phyloP scores from a whole-genome alignment of 1,140 invertebrate genomes.

The Solen grandis region DNA sequence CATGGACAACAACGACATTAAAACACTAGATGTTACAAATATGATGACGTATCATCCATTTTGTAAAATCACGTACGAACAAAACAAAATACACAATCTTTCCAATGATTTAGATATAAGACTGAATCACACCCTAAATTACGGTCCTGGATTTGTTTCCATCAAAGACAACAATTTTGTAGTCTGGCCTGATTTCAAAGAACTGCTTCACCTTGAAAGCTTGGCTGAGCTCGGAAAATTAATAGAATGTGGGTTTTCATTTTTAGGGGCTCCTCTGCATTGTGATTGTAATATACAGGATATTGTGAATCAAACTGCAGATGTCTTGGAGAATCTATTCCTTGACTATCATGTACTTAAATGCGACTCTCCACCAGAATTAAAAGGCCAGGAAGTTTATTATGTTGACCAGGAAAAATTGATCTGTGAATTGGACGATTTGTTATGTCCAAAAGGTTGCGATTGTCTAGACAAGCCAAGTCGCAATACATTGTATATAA shows the following conservation, averaged over 20 bases:
- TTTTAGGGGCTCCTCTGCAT: neutral
- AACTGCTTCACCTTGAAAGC: constrained; percentile 11
- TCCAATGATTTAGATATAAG: constrained; percentile 2
- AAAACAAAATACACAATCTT: constrained; percentile 8
- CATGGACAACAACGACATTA: constrained; percentile 30
- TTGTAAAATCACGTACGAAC: constrained; percentile 8
- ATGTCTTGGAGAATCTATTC: constrained; percentile 1
- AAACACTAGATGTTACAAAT: constrained; percentile 37
- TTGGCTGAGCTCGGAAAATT: constrained; percentile 27
- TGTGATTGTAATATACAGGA: constrained; percentile 45
- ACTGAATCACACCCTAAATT: constrained; percentile 4
- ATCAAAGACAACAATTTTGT: constrained; percentile 17
- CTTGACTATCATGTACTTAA: constrained; percentile 15
- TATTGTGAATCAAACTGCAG: constrained; percentile 10
- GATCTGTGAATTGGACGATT: neutral
- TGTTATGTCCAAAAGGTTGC: constrained; percentile 17
- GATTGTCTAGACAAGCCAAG: constrained; percentile 36
- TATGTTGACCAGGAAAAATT: neutral
- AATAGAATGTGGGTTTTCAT: constrained; percentile 28
- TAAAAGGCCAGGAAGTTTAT: neutral
- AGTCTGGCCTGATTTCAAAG: constrained; percentile 26
- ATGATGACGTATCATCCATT: constrained; percentile 5
- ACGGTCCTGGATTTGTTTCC: constrained; percentile 40
- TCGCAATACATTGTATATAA: constrained; percentile 9
- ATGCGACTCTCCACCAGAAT: constrained; percentile 12